phyloP scores from a whole-genome alignment of 2,113 vertebrate genomes.

The Boulengeromyrus knoepffleri region DNA sequence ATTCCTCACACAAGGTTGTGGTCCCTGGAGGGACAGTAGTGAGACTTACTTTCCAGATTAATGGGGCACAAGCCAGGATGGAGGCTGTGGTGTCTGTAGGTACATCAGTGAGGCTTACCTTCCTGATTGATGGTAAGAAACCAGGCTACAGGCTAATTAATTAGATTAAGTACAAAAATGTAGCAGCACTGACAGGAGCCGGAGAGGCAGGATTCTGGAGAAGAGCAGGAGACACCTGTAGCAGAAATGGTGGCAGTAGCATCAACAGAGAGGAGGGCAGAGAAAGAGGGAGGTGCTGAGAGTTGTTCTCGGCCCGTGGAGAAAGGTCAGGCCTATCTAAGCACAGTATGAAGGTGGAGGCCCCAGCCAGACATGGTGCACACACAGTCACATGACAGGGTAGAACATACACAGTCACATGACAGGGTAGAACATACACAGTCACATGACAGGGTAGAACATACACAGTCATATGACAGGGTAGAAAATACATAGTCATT shows the following conservation, averaged over 20 bases:
- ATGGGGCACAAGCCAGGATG: neutral
- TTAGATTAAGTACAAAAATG: neutral
- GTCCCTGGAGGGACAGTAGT: neutral
- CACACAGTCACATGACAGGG: neutral
- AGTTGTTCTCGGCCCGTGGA: neutral
- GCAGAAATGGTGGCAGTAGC: neutral
- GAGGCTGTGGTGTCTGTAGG: neutral
- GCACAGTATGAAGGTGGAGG: neutral
- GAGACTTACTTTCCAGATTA: neutral
- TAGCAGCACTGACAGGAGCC: neutral
- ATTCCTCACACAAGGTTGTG: neutral
- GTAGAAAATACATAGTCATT: too few species aligned
- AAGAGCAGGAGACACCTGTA: neutral
- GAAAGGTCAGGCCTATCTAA: neutral
- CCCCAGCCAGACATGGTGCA: neutral
- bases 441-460: neutral
- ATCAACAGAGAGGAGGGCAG: neutral
- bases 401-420: neutral
- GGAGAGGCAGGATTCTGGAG: neutral
- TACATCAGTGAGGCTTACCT: neutral
- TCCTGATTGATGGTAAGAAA: neutral
- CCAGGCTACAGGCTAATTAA: neutral
- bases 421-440: neutral
- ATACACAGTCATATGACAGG: neutral
- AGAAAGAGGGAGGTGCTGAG: neutral